A percentile compares a stretch with the other conserved stretches of the same genome.
These are phyloP conservation scores for Ostrea edulis DNA, from an alignment of 1,140 invertebrate species.

Conservation along the genomic window DNA sequence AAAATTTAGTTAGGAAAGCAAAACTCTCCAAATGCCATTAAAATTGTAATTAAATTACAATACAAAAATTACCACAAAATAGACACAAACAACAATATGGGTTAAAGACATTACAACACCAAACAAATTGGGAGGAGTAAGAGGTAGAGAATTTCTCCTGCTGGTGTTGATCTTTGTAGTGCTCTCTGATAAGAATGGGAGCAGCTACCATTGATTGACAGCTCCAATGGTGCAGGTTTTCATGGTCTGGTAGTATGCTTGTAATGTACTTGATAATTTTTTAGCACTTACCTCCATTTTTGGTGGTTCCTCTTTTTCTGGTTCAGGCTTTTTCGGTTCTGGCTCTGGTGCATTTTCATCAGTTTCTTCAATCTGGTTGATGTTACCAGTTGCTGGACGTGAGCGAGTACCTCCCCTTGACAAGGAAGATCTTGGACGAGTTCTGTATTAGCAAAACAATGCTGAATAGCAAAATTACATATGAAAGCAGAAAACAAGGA, in stretches of 20 bases:
- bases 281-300: slow-evolving; percentile 62
- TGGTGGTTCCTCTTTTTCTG: slow-evolving; percentile 54
- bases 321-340: slow-evolving; percentile 51
- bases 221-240: background rate
- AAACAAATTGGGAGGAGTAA: background rate
- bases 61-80: background rate
- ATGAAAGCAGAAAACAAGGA: background rate
- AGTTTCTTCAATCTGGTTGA: slow-evolving; percentile 73
- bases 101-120: background rate
- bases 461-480: background rate
- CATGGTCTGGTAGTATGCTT: background rate
- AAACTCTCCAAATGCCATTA: background rate
- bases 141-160: background rate
- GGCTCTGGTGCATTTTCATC: slow-evolving; percentile 76
- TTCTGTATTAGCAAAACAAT: slow-evolving; percentile 58
- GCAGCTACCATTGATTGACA: background rate
- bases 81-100: background rate
- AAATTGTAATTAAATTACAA: background rate
- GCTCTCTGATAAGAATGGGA: background rate
- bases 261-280: background rate
- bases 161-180: background rate
- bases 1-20: background rate
- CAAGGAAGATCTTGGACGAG: slow-evolving; percentile 72
- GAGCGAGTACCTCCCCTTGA: slow-evolving; percentile 72
- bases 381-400: slow-evolving; percentile 66